Base-by-base conservation (phyloP, 2,888 invertebrate genomes). In the Lochmaea capreae region DNA sequence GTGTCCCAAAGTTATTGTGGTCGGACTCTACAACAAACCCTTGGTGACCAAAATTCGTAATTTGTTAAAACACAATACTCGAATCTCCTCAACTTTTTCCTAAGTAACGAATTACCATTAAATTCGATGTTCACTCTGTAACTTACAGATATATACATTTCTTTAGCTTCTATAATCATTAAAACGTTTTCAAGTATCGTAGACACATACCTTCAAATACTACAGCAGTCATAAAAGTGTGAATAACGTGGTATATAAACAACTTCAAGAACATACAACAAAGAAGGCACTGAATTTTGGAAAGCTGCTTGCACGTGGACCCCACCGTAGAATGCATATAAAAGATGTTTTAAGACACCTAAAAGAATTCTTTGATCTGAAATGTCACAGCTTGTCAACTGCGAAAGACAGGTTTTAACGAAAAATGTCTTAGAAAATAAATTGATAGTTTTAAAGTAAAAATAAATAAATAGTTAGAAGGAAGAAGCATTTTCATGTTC, bases 301-400 rank as follows among this genome's bases (percentile, higher is more conserved):
- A 79, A 81, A 77, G 81, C 81, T 82, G 82, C 69, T 75, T 75
- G 73, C 82, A 82, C 82, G 81, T 82, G 82, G 82, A 81, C 81
- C 81, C 80, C 81, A 80, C 81, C 76, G 79, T 74, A 59, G 71
- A 66, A 69, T 54, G 52, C 43, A 67, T 57, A 61, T 63, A 63
- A 63, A 63, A 71, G 67, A 67, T 54, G 72, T 72, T 68, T 61
- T 67, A 42, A 71, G 49, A 58, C 52, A 69, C 67, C 77, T 76
- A 71, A 78, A 78, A 76, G 76, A 76, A 72, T 63, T 73, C 76
- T 78, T 78, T 78, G 78, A 78, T 78, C 74, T 77, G 22, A 57
- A 63, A 42, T 76, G 73, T 76, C 76, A 76, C 73, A 69, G 49
- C 61, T 68, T 33, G 71, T 58, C 71, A 65, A 65, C 42, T 71